A percentile compares a stretch with the other conserved stretches of the same genome.
Conservation (phyloP, 2,797 vertebrate species). For the Brachymystax lenok region DNA sequence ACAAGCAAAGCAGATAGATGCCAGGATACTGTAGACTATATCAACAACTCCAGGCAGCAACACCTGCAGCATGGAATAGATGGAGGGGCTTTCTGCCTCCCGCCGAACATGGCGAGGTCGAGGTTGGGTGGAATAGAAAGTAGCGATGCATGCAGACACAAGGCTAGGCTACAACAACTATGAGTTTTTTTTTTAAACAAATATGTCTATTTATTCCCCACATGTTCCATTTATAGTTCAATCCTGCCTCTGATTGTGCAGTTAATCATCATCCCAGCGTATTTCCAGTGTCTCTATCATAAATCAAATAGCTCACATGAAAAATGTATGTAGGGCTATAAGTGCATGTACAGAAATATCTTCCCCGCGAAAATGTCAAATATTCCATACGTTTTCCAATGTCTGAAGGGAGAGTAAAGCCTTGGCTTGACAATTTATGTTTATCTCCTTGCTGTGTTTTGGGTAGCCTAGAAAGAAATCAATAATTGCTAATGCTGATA, state of each 20-base stretch:
- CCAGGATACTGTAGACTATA: constrained; percentile 22
- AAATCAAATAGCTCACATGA: neutral
- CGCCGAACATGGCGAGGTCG: constrained; percentile 45
- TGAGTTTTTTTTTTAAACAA: neutral
- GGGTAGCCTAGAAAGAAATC: neutral
- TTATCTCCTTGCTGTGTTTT: neutral
- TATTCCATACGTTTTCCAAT: neutral
- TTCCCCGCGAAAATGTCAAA: neutral
- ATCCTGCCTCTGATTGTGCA: neutral
- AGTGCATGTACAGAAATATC: neutral
- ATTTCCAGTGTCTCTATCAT: neutral
- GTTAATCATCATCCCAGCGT: neutral
- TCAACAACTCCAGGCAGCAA: constrained; percentile 37
- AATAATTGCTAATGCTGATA: neutral
- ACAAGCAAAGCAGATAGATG: constrained; percentile 25
- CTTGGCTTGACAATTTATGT: no score
- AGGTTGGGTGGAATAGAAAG: constrained; percentile 27
- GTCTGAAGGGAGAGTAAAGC: no score
- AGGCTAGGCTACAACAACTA: neutral
- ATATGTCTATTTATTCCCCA: neutral
- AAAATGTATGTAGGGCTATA: neutral
- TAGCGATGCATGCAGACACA: constrained; percentile 21
- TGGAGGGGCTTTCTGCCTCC: constrained; percentile 32
- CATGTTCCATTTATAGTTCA: neutral
- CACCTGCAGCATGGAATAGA: constrained; percentile 37